phyloP scores from a whole-genome alignment of 1,140 invertebrate genomes.

The Sarcophaga peregrina region DNA sequence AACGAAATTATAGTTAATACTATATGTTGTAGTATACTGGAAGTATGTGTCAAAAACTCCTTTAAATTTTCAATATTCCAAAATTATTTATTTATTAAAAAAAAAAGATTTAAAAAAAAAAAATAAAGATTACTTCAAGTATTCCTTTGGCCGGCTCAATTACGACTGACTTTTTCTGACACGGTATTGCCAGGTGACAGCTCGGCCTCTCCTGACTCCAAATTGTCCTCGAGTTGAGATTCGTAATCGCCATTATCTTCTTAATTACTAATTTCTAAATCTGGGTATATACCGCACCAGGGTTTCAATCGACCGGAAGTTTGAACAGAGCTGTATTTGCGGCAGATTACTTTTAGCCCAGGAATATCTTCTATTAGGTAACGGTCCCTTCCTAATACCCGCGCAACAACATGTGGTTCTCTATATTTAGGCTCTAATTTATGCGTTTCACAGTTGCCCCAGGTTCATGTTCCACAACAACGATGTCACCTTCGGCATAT shows the following conservation, averaged over 20 bases:
- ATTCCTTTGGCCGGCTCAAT: too few relatives aligned
- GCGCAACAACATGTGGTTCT: constrained; percentile 30
- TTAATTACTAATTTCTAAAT: constrained; percentile 33
- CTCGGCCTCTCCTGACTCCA: constrained; percentile 35
- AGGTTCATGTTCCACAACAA: constrained; percentile 31
- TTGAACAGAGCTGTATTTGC: constrained; percentile 28
- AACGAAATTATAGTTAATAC: too few relatives aligned
- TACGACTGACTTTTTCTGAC: too few relatives aligned
- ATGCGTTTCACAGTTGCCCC: constrained; percentile 1
- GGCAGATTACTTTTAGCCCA: constrained; percentile 37
- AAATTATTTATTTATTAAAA: too few relatives aligned
- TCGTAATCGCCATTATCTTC: too few relatives aligned
- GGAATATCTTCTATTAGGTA: constrained; percentile 49
- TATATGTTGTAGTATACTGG: too few relatives aligned
- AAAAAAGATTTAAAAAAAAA: too few relatives aligned
- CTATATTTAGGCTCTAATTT: constrained; percentile 40
- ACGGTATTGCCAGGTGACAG: not conserved
- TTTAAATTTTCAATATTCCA: too few relatives aligned
- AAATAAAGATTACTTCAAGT: too few relatives aligned
- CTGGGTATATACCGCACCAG: constrained; percentile 42
- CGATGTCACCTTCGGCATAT: constrained; percentile 29
- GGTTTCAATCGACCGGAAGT: too few relatives aligned
- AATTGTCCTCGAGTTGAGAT: constrained; percentile 29
- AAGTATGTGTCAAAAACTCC: too few relatives aligned
- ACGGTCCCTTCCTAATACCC: constrained; percentile 44